Conservation (phyloP, 2,797 vertebrate species). For the Melanotaenia pygmaea region DNA sequence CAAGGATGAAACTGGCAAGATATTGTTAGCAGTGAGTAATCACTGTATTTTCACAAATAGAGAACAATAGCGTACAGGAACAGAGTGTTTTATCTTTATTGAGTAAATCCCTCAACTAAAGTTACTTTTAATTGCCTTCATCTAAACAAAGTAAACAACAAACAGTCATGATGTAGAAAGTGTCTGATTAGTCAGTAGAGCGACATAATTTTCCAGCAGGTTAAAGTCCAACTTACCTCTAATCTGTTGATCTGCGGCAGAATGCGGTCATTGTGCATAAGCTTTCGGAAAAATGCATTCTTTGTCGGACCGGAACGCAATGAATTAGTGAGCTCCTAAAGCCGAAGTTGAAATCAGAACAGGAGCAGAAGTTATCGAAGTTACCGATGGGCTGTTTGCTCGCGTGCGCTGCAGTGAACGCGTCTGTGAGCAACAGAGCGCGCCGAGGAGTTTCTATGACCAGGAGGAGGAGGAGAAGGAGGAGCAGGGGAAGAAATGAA, state of each 20-base stretch:
- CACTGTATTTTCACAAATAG: slow-evolving; percentile 21
- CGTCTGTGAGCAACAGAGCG: slow-evolving; percentile 34
- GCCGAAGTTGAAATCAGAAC: background rate
- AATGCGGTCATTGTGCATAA: slow-evolving; percentile 40
- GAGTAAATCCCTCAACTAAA: background rate
- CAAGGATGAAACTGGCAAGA: slow-evolving; percentile 32
- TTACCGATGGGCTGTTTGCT: slow-evolving; percentile 3
- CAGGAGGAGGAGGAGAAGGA: slow-evolving; percentile 36
- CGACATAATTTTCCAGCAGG: background rate
- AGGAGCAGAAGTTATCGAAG: slow-evolving; percentile 3
- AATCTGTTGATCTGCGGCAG: slow-evolving; percentile 39
- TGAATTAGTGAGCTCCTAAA: background rate
- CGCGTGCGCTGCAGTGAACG: slow-evolving; percentile 4
- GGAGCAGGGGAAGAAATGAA: slow-evolving; percentile 31
- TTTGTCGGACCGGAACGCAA: background rate
- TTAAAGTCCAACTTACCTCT: slow-evolving; percentile 59
- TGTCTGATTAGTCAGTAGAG: background rate
- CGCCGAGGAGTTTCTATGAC: slow-evolving; percentile 26
- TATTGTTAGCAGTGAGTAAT: slow-evolving; percentile 17
- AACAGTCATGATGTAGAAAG: background rate
- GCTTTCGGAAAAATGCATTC: background rate
- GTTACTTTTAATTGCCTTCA: background rate
- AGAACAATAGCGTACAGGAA: background rate
- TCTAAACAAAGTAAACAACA: background rate
- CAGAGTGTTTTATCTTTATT: slow-evolving; percentile 10